Evolutionary conservation across 2,888 invertebrate genomes (phyloP), one percentile per base, ranked within the genome.

Genomic region (Nephrotoma appendiculata): DNA sequence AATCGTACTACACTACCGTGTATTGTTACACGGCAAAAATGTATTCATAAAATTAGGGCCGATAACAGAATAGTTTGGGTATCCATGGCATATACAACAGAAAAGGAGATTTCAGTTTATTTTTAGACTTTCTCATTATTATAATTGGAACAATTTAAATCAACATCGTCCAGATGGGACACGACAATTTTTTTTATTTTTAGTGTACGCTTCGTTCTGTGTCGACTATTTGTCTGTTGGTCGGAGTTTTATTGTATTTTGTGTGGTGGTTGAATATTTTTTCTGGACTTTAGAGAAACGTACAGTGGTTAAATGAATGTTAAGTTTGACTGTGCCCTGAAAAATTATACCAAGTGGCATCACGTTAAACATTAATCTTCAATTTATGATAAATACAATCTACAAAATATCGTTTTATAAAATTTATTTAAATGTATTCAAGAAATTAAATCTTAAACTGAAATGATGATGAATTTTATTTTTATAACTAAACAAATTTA

Each of bases 81-180:
- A 31, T 31, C 31, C 31, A 31, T 31, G 31, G 31, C 19, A 31
- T 11, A 31, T 31, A 31, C 71, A 71, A 31, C 5, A 6, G 71
- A 71, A 71, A 5, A 71, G 31, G 31, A 19, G 71, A 71, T 71
- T 31, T 31, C 19, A 71, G 71, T 71, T 31, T 84, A 84, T 42
- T 42, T 84, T 84, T 84, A 84, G 84, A 84, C 84, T 84, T 86
- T 44, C 52, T 52, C 86, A 86, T 86, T 86, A 86, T 86, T 86
- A 86, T 86, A 86, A 86, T 86, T 86, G 86, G 52, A 86, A 86
- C 86, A 44, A 86, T 86, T 86, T 86, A 86, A 86, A 86, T 86
- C 86, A 86, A 86, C 86, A 41, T 86, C 52, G 42, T 42, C 15
- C 86, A 86, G 86, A 86, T 86, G 86, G 41, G 86, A 42, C 86